Evolutionary conservation across 2,797 vertebrate genomes (phyloP).

Genomic region (Scyliorhinus canicula): DNA sequence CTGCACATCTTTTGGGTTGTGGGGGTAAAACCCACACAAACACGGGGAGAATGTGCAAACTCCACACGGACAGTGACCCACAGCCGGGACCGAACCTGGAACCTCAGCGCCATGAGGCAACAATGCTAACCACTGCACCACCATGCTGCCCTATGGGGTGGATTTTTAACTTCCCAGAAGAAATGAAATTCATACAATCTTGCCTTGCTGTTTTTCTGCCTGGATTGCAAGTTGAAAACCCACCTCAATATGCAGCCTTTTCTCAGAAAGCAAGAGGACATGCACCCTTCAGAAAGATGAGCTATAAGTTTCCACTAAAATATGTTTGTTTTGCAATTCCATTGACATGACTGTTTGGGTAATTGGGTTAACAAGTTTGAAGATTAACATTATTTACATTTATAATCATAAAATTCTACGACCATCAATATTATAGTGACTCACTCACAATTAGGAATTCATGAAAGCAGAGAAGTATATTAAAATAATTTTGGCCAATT

Average conservation of each 20-base stretch:
- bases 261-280: neutral
- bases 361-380: neutral
- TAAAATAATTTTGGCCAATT: neutral
- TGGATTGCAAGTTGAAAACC: neutral
- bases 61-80: no score
- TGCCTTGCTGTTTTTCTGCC: neutral
- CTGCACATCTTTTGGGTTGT: no score
- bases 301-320: neutral
- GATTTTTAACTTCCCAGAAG: neutral
- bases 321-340: neutral
- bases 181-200: neutral
- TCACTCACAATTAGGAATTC: neutral
- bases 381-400: neutral
- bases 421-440: neutral
- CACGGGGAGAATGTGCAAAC: no score
- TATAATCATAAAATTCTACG: neutral
- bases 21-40: no score
- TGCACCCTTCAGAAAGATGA: neutral
- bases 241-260: neutral
- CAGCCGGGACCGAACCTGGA: no score
- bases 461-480: neutral
- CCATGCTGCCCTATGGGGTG: no score
- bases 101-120: no score
- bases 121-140: no score
- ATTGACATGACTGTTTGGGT: neutral